These are phyloP conservation scores for Fissipunctia ypsillon DNA, from an alignment of 2,888 invertebrate genomes.

Conservation along the genomic window DNA sequence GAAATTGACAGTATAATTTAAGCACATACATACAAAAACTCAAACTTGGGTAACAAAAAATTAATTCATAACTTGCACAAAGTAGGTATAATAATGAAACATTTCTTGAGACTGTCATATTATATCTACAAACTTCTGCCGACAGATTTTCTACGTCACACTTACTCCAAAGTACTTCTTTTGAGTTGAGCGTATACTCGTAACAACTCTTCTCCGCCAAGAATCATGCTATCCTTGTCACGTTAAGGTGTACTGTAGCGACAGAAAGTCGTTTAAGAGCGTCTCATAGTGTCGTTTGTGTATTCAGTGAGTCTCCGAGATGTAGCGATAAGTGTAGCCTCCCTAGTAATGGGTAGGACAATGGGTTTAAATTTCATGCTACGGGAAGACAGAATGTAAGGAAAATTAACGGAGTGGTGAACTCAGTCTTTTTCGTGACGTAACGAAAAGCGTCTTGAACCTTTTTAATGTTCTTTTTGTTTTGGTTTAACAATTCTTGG, in stretches of 20 bases:
- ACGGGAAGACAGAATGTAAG: conserved; percentile 45
- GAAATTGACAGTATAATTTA: background rate
- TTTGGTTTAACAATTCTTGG: background rate
- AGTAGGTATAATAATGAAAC: conserved; percentile 41
- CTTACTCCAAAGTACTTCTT: background rate
- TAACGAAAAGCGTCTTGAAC: conserved; percentile 8
- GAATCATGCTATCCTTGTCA: background rate
- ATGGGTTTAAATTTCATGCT: conserved; percentile 65
- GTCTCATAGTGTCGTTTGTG: background rate
- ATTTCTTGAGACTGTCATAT: conserved; percentile 25
- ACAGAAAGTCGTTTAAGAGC: background rate
- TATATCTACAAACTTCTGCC: conserved; percentile 20
- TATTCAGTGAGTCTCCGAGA: background rate
- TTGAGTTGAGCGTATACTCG: background rate
- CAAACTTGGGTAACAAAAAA: conserved; percentile 18
- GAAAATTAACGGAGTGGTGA: conserved; percentile 35
- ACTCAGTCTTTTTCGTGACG: background rate
- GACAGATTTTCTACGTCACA: conserved; percentile 19
- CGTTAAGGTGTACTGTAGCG: background rate
- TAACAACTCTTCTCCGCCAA: background rate
- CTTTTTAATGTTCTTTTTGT: conserved; percentile 1
- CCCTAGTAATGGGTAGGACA: conserved; percentile 51
- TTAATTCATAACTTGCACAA: conserved; percentile 27
- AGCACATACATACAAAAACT: background rate
- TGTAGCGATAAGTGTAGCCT: conserved; percentile 20